A percentile compares a stretch with the other conserved stretches of the same genome.
Evolutionary conservation across 2,888 invertebrate species (phyloP).

Genomic region (Sympetrum striolatum): DNA sequence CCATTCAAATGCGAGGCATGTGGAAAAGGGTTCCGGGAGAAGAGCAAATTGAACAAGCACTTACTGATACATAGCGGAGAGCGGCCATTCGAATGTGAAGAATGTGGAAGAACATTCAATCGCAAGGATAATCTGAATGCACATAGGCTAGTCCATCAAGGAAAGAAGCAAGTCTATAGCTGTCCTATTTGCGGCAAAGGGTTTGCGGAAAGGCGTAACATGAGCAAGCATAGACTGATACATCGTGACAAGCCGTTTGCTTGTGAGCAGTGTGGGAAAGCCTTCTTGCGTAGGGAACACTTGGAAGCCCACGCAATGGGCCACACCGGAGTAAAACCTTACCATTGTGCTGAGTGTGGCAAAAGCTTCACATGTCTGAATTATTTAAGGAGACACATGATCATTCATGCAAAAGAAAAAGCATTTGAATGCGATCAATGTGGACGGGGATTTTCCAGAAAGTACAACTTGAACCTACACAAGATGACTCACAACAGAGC

Average conservation of each 20-base stretch:
- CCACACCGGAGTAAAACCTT: too few species aligned
- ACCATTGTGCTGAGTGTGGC: too few species aligned
- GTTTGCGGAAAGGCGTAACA: neutral
- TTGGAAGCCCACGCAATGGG: too few species aligned
- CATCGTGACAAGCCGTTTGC: neutral
- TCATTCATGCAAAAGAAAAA: too few species aligned
- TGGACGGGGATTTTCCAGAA: too few species aligned
- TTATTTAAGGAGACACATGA: too few species aligned
- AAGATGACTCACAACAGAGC: too few species aligned
- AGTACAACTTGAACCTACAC: too few species aligned
- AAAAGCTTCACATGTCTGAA: too few species aligned
- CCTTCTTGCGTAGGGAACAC: too few species aligned
- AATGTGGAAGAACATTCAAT: neutral
- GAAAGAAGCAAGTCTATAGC: neutral
- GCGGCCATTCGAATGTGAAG: neutral
- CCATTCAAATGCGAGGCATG: neutral
- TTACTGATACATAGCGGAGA: neutral
- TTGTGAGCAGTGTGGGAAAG: too few species aligned
- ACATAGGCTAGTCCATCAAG: neutral
- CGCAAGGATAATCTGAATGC: neutral
- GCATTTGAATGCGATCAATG: too few species aligned
- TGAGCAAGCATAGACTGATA: neutral
- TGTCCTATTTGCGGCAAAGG: neutral
- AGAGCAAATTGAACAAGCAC: neutral
- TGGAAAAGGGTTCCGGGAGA: neutral